Percentiles rank a stretch among this genome's conserved stretches.
These are phyloP conservation scores for Cyrtorhinus lividipennis DNA, from an alignment of 1,140 invertebrate species.

Conservation along the genomic window DNA sequence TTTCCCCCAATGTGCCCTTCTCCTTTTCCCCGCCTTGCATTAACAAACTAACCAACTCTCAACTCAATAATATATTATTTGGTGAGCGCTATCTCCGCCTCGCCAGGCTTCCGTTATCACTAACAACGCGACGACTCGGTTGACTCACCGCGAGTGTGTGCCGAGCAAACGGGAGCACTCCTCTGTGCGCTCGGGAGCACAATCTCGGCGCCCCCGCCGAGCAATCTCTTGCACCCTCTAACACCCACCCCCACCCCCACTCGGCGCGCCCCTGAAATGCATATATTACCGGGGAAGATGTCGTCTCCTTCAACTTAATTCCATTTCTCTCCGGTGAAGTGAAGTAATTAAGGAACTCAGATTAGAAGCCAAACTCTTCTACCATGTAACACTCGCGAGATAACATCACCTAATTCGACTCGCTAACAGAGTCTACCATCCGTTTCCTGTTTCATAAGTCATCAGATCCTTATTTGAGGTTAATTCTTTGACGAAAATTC, in stretches of 20 bases:
- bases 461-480: too few relatives aligned
- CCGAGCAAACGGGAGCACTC: too few relatives aligned
- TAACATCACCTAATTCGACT: neutral
- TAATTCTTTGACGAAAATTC: too few relatives aligned
- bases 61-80: constrained; percentile 17
- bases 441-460: too few relatives aligned
- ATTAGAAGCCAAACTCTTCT: constrained; percentile 1
- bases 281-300: neutral
- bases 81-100: constrained; percentile 9
- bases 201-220: neutral
- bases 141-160: neutral
- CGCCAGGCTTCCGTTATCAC: constrained; percentile 3
- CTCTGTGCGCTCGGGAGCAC: neutral
- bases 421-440: too few relatives aligned
- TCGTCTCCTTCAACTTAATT: constrained; percentile 5
- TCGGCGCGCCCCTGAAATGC: neutral
- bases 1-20: neutral
- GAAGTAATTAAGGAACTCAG: neutral
- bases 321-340: constrained; percentile 1
- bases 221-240: too few relatives aligned
- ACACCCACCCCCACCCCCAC: neutral
- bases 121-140: neutral
- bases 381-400: neutral
- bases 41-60: constrained; percentile 17
- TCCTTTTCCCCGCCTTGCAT: constrained; percentile 2